Percentiles rank a stretch among this genome's conserved stretches.
Conservation (phyloP, 2,888 invertebrate species). For the Empis stercorea region DNA sequence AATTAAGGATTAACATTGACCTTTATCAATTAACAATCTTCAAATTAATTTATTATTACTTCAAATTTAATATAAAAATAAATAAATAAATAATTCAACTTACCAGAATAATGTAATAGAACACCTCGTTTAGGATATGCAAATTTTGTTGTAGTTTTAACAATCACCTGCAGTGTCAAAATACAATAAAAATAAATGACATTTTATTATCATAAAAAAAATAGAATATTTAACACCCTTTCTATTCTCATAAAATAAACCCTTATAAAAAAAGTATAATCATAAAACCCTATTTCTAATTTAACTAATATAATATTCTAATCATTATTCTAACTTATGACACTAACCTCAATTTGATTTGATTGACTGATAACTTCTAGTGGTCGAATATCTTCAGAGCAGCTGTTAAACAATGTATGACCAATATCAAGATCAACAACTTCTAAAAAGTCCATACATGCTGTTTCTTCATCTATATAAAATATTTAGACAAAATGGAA, state of each 20-base stretch:
- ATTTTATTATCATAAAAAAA: background rate
- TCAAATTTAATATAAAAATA: background rate
- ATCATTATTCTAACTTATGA: too few relatives aligned
- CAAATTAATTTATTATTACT: background rate
- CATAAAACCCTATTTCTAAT: background rate
- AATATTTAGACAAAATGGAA: slow-evolving; percentile 2
- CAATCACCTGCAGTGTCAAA: slow-evolving; percentile 27
- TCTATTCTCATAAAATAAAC: background rate
- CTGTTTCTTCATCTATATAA: slow-evolving; percentile 16
- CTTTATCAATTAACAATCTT: too few relatives aligned
- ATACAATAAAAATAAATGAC: background rate
- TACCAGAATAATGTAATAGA: slow-evolving; percentile 50
- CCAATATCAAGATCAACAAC: slow-evolving; percentile 15
- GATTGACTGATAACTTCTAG: slow-evolving; percentile 16
- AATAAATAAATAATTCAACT: slow-evolving; percentile 18
- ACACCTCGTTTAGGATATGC: slow-evolving; percentile 49
- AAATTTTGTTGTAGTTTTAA: slow-evolving; percentile 39
- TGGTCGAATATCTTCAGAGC: slow-evolving; percentile 15
- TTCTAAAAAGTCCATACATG: slow-evolving; percentile 18
- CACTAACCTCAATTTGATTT: slow-evolving; percentile 16
- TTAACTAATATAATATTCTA: background rate
- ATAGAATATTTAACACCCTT: background rate
- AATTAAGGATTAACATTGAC: too few relatives aligned
- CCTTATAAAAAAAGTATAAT: background rate
- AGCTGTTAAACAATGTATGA: slow-evolving; percentile 16